phyloP scores from a whole-genome alignment of 2,797 vertebrate species.

The Spheniscus humboldti region DNA sequence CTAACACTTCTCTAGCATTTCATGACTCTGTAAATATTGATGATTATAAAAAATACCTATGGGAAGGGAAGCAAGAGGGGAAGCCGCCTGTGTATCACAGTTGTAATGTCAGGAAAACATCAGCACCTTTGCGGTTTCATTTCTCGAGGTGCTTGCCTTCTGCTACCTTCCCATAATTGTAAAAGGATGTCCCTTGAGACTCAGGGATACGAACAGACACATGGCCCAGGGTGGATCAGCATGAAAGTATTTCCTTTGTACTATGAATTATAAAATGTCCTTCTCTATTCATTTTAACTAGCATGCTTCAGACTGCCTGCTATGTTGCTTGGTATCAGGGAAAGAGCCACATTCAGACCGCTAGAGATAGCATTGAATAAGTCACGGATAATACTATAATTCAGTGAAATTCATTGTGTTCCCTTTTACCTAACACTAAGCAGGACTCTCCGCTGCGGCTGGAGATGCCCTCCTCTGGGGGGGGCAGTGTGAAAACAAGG shows the following conservation, averaged over 20 bases:
- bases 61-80: background rate
- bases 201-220: background rate
- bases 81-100: fast-evolving
- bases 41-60: background rate
- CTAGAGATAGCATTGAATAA: background rate
- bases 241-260: background rate
- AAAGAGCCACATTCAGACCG: background rate
- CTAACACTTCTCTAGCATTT: background rate
- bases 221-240: background rate
- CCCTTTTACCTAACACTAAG: background rate
- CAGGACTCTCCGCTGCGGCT: background rate
- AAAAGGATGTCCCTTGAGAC: background rate
- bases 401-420: background rate
- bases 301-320: background rate
- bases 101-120: background rate
- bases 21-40: background rate
- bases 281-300: background rate
- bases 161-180: fast-evolving
- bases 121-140: fast-evolving
- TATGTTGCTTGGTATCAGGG: background rate
- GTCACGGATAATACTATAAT: fast-evolving
- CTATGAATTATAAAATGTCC: background rate
- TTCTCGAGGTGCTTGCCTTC: background rate
- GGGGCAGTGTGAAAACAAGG: background rate
- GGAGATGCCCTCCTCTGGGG: background rate